Evolutionary conservation across 1,140 invertebrate species (phyloP).

Genomic region (Saccostrea cuccullata): DNA sequence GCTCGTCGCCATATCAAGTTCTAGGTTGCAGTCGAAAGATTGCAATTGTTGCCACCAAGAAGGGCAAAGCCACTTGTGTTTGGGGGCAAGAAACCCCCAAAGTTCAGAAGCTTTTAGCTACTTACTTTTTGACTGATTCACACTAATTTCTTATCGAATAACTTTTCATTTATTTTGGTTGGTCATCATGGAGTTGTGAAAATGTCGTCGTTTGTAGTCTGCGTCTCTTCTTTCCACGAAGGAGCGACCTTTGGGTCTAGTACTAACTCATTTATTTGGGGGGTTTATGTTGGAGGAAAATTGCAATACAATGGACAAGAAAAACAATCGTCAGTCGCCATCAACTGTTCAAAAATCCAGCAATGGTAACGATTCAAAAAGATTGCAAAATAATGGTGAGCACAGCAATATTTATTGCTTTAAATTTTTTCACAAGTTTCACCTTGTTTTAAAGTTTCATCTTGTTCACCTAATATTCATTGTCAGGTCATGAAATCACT

Average conservation of each 20-base stretch:
- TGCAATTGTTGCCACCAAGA: background rate
- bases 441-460: background rate
- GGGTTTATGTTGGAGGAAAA: conserved; percentile 79
- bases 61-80: conserved; percentile 12
- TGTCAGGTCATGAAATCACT: no score
- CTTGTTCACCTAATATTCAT: background rate
- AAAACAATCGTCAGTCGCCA: conserved; percentile 81
- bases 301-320: conserved; percentile 85
- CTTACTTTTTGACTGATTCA: conserved; percentile 31
- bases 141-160: background rate
- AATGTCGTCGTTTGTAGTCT: conserved; percentile 51
- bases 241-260: conserved; percentile 59
- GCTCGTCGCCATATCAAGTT: conserved; percentile 48
- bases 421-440: background rate
- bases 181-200: conserved; percentile 62
- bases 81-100: conserved; percentile 44
- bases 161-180: conserved; percentile 50
- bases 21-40: conserved; percentile 29
- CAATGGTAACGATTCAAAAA: conserved; percentile 84
- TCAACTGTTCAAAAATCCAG: conserved; percentile 83
- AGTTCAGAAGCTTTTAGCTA: background rate
- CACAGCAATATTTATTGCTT: conserved; percentile 22
- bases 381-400: conserved; percentile 83
- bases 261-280: conserved; percentile 37
- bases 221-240: conserved; percentile 50